phyloP scores from a whole-genome alignment of 2,888 invertebrate species.

The Noctua janthe region DNA sequence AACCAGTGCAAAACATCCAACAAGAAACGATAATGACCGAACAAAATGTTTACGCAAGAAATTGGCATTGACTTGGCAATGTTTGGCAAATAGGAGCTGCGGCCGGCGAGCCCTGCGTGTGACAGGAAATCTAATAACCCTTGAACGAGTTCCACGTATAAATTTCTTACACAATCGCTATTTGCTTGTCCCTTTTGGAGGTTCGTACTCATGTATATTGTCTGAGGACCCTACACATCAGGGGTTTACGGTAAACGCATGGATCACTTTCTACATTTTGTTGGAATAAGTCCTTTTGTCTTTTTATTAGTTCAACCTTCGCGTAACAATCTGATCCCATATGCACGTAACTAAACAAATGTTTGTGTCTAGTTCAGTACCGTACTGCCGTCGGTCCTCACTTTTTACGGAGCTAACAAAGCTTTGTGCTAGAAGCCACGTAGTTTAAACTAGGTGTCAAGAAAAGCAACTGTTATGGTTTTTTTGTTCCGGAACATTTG shows the following conservation, averaged over 20 bases:
- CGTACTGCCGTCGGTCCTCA: slow-evolving; percentile 1
- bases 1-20: slow-evolving; percentile 74
- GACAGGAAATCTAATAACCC: slow-evolving; percentile 88
- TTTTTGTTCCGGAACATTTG: slow-evolving; percentile 26
- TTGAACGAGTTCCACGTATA: slow-evolving; percentile 82
- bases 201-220: slow-evolving; percentile 66
- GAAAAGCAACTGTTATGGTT: slow-evolving; percentile 22
- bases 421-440: slow-evolving; percentile 20
- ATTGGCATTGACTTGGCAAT: slow-evolving; percentile 83
- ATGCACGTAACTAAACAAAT: slow-evolving; percentile 40
- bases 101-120: slow-evolving; percentile 81
- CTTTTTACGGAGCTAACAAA: slow-evolving; percentile 39
- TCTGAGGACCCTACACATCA: slow-evolving; percentile 55
- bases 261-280: slow-evolving; percentile 47
- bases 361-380: slow-evolving; percentile 19
- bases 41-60: slow-evolving; percentile 85
- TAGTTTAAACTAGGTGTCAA: slow-evolving; percentile 9
- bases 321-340: slow-evolving; percentile 32
- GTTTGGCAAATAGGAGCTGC: slow-evolving; percentile 85
- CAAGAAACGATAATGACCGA: slow-evolving; percentile 82
- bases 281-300: slow-evolving; percentile 40
- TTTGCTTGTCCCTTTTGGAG: slow-evolving; percentile 75
- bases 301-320: slow-evolving; percentile 48
- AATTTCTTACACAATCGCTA: slow-evolving; percentile 80
- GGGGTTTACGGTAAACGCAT: slow-evolving; percentile 54